Base-by-base conservation (phyloP, 2,888 invertebrate genomes). In the Epistrophella euchroma region DNA sequence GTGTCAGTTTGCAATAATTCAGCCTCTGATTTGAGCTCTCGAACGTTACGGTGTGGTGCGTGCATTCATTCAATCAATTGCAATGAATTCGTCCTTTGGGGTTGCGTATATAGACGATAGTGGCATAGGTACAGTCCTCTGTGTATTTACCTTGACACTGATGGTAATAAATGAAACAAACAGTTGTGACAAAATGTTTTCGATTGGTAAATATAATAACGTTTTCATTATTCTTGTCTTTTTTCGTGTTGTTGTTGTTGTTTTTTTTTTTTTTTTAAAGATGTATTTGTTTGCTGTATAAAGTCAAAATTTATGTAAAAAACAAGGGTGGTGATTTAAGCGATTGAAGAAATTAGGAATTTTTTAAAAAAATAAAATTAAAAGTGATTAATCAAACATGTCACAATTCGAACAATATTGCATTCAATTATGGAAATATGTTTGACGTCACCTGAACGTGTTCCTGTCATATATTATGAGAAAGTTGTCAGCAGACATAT, bases 181-280 rank as follows among this genome's bases (percentile, higher is more conserved):
- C 82, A 86, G 77, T 82, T 86, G 81, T 86, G 77, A 82, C 77
- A 86, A 85, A 85, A 77, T 81, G 68, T 85, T 86, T 76, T 81
- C 81, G 22, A 77, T 81, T 60, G 73, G 76, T 58, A 56, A 81
- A 73, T 70, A 81, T 80, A 76, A 68, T 79, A 50, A 68, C 68
- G 72, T 76, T 75, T 79, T 60, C 74, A 64, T 70, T 83, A 56
- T 47, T 64, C n/a, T 47, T 64, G 40, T 81, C 64, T 37, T 55
- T 19, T 45, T 32, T 28, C 3, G 5, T 28, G 28, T 28, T 83
- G 40, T 45, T 64, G 9, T 45, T 64, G 45, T 81, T 71, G 28
- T 55, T n/a, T 43, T 52, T 35, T 4, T 45, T 28, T 17, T 25
- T 9, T 64, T 22, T 15, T 40, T 22, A 3, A 15, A n/a, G n/a